A percentile compares a stretch with the other conserved stretches of the same genome.
Evolutionary conservation across 2,888 invertebrate genomes (phyloP).

Genomic region (Hemaris fuciformis): DNA sequence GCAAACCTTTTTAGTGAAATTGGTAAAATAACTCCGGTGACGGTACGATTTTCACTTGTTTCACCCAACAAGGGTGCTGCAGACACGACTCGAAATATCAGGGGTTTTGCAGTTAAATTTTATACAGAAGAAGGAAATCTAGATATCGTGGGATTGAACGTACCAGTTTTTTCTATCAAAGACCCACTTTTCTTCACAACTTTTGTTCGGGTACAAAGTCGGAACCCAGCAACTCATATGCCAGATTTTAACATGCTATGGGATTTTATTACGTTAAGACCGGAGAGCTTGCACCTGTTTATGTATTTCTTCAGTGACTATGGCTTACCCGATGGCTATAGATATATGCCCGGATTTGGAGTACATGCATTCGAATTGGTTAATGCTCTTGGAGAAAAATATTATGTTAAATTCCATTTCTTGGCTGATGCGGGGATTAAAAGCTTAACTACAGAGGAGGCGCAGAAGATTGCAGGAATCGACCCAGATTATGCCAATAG

Average conservation of each 20-base stretch:
- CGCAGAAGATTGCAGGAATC: conserved; percentile 82
- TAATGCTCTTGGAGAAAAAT: conserved; percentile 84
- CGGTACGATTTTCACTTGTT: conserved; percentile 89
- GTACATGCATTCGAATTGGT: conserved; percentile 94
- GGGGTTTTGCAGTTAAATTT: conserved; percentile 95
- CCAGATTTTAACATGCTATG: conserved; percentile 95
- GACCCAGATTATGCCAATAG: conserved; percentile 93
- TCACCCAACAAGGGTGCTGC: conserved; percentile 92
- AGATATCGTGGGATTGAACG: conserved; percentile 94
- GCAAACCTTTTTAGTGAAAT: conserved; percentile 87
- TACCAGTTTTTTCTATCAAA: conserved; percentile 93
- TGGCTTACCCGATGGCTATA: conserved; percentile 93
- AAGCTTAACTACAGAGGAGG: conserved; percentile 84
- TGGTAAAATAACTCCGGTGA: conserved; percentile 89
- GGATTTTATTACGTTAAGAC: conserved; percentile 93
- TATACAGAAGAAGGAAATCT: conserved; percentile 94
- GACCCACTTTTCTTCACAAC: conserved; percentile 93
- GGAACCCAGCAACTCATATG: conserved; percentile 93
- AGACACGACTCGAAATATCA: conserved; percentile 91
- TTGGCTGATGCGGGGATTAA: conserved; percentile 93
- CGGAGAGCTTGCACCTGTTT: conserved; percentile 91
- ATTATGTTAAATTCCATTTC: conserved; percentile 93
- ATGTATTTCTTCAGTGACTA: conserved; percentile 92
- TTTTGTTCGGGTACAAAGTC: conserved; percentile 95
- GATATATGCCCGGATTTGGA: conserved; percentile 96